These are phyloP conservation scores for Chlorops oryzae DNA, from an alignment of 1,140 invertebrate species.

Conservation along the genomic window DNA sequence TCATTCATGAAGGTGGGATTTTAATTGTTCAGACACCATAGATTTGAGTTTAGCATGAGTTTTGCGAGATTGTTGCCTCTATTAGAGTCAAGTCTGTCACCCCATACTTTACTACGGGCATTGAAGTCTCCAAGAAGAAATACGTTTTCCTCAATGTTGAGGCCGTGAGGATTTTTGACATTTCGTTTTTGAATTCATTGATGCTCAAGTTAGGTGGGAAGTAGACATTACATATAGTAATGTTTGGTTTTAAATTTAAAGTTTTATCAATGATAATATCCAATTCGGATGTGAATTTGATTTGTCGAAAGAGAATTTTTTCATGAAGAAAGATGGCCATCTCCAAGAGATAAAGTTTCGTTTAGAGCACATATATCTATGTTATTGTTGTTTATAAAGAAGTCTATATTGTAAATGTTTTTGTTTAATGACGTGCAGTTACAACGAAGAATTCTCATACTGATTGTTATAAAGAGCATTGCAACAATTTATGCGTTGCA, in stretches of 20 bases:
- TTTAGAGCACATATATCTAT: too few relatives aligned
- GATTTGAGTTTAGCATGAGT: background rate
- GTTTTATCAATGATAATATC: background rate
- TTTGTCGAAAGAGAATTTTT: too few relatives aligned
- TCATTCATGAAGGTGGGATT: background rate
- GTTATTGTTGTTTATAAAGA: too few relatives aligned
- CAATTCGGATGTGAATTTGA: too few relatives aligned
- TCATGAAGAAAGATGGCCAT: too few relatives aligned
- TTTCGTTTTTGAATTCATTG: background rate
- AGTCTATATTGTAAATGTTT: too few relatives aligned
- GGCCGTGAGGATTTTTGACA: background rate
- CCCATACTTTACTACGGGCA: background rate
- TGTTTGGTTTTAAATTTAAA: background rate
- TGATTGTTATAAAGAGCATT: too few relatives aligned
- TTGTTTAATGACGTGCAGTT: too few relatives aligned
- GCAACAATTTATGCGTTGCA: too few relatives aligned
- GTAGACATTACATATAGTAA: background rate
- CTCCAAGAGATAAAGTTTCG: too few relatives aligned
- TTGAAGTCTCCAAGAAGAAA: constrained; percentile 5
- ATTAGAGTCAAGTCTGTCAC: too few relatives aligned
- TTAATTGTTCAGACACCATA: background rate
- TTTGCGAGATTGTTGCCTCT: background rate
- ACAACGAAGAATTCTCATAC: too few relatives aligned
- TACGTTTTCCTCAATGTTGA: background rate
- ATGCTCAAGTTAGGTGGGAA: background rate